A percentile compares a stretch with the other conserved stretches of the same genome.
phyloP scores from a whole-genome alignment of 2,797 vertebrate species.

The Neosilurus hyrtlii region DNA sequence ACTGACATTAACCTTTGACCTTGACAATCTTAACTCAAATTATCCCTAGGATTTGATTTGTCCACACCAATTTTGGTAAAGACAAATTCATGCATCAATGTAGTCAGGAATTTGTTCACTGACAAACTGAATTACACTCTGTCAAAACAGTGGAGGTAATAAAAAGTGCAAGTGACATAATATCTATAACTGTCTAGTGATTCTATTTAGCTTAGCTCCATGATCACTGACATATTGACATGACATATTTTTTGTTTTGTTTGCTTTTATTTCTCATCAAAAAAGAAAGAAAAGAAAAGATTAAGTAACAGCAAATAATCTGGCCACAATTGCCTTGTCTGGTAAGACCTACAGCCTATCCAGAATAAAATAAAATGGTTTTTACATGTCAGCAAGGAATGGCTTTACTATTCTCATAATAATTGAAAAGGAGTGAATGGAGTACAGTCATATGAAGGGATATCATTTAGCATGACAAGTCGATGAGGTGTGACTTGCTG shows the following conservation, averaged over 20 bases:
- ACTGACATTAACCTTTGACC: too few relatives aligned
- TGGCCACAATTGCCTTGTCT: not conserved
- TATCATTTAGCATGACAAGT: not conserved
- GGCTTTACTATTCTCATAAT: not conserved
- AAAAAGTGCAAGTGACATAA: not conserved
- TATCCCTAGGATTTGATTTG: too few relatives aligned
- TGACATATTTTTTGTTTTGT: not conserved
- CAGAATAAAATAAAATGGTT: not conserved
- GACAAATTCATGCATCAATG: too few relatives aligned
- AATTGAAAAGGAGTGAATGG: slow-evolving; percentile 19
- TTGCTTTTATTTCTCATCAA: not conserved
- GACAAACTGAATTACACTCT: too few relatives aligned
- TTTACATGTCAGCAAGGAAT: not conserved
- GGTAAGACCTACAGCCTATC: not conserved
- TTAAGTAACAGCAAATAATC: not conserved
- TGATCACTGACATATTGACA: too few relatives aligned
- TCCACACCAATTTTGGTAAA: too few relatives aligned
- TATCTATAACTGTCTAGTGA: not conserved
- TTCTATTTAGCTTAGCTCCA: not conserved
- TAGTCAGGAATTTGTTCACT: too few relatives aligned
- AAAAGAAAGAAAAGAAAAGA: not conserved
- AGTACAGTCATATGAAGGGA: not conserved
- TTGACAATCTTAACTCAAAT: too few relatives aligned
- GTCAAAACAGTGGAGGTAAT: too few relatives aligned
- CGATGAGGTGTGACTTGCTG: not conserved